Conservation (phyloP, 2,113 vertebrate genomes). For the Chrysemys picta region DNA sequence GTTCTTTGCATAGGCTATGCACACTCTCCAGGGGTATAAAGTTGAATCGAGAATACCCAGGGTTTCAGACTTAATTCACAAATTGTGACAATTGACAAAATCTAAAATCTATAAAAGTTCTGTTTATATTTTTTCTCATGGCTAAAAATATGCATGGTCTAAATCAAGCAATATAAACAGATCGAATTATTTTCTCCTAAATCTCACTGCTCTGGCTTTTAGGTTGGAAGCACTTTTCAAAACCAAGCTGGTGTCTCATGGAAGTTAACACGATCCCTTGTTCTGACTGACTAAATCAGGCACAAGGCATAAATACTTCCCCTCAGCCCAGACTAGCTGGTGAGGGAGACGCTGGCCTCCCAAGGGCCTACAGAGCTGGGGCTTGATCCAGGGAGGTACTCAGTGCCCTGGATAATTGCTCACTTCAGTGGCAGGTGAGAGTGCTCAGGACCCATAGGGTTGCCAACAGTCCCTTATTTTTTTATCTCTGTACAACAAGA, state of each 20-base stretch:
- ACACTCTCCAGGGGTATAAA: not conserved
- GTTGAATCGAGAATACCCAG: not conserved
- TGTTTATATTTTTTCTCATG: not conserved
- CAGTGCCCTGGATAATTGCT: not conserved
- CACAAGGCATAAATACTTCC: not conserved
- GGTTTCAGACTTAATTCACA: not conserved
- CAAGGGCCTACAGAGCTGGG: not conserved
- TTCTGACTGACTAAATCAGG: not conserved
- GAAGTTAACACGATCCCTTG: not conserved
- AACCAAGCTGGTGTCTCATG: not conserved
- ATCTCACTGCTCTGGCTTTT: not conserved
- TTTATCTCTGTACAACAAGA: not conserved
- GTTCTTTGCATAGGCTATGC: no score
- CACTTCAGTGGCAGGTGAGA: not conserved
- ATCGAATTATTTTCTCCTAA: not conserved
- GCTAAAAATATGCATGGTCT: not conserved
- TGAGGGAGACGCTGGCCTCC: not conserved
- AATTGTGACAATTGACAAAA: not conserved
- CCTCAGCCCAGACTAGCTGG: not conserved
- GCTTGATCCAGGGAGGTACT: not conserved
- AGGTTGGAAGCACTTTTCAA: not conserved
- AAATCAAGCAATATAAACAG: not conserved
- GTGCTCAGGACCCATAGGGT: not conserved
- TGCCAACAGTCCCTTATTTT: not conserved
- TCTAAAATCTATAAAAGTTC: no score